Percentiles rank a stretch among this genome's conserved stretches.
Evolutionary conservation across 2,113 vertebrate species (phyloP).

Genomic region (Mandrillus leucophaeus): DNA sequence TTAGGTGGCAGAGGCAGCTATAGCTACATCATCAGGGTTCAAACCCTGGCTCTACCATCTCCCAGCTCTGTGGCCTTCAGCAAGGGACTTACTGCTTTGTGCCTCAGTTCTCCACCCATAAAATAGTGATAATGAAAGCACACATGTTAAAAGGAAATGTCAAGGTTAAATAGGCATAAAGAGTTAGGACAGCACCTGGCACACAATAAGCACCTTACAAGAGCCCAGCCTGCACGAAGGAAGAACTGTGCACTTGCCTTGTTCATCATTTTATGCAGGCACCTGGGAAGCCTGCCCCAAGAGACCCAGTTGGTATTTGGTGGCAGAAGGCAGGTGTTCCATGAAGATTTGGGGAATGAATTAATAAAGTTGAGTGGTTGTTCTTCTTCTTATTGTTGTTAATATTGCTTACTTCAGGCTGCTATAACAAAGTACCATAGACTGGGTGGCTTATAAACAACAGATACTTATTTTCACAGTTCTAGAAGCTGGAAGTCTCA

Average conservation of each 20-base stretch:
- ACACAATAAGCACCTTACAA: neutral
- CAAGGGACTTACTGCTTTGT: neutral
- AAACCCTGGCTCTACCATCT: neutral
- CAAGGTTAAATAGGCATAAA: neutral
- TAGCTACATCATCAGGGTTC: neutral
- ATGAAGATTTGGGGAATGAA: neutral
- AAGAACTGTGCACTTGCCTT: neutral
- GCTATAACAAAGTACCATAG: neutral
- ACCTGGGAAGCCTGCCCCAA: neutral
- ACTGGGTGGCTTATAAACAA: neutral
- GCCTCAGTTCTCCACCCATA: neutral
- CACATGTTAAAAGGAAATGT: no score
- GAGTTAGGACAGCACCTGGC: neutral
- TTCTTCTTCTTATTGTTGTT: neutral
- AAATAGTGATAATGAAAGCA: neutral
- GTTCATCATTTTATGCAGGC: neutral
- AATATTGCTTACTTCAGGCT: neutral
- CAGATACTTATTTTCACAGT: neutral
- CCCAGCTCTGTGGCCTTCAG: neutral
- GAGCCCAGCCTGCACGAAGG: no score
- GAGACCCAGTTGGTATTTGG: no score
- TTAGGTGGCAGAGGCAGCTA: neutral
- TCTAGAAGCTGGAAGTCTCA: neutral
- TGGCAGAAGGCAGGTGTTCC: neutral
- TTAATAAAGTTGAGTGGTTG: no score